A percentile compares a stretch with the other conserved stretches of the same genome.
Conservation (phyloP, 2,113 vertebrate genomes). For the Onychostoma macrolepis region DNA sequence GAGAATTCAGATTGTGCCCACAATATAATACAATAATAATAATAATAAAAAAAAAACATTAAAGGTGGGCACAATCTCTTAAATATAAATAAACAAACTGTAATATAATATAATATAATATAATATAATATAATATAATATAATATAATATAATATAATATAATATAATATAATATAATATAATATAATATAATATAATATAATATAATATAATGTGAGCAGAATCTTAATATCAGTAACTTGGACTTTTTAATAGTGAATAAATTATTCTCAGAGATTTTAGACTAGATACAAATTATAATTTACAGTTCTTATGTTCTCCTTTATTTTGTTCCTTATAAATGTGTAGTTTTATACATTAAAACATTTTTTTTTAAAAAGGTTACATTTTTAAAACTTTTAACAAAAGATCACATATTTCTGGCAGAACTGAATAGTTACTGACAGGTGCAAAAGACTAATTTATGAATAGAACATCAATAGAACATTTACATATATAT, state of each 20-base stretch:
- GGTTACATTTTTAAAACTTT: neutral
- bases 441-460: neutral
- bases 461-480: neutral
- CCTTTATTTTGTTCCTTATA: neutral
- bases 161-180: neutral
- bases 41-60: neutral
- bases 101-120: neutral
- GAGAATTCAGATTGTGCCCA: neutral
- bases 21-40: no score
- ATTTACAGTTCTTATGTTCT: no score
- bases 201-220: neutral
- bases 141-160: neutral
- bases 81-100: no score
- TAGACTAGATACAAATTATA: no score
- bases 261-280: neutral
- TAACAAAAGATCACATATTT: neutral
- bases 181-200: neutral
- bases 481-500: no score
- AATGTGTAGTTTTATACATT: neutral
- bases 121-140: neutral
- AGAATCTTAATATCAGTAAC: neutral
- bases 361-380: no score
- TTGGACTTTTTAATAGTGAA: neutral
- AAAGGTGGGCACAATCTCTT: neutral
- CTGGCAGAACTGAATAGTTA: neutral